Conservation (phyloP, 1,140 invertebrate genomes). For the Drosophila virilis region DNA sequence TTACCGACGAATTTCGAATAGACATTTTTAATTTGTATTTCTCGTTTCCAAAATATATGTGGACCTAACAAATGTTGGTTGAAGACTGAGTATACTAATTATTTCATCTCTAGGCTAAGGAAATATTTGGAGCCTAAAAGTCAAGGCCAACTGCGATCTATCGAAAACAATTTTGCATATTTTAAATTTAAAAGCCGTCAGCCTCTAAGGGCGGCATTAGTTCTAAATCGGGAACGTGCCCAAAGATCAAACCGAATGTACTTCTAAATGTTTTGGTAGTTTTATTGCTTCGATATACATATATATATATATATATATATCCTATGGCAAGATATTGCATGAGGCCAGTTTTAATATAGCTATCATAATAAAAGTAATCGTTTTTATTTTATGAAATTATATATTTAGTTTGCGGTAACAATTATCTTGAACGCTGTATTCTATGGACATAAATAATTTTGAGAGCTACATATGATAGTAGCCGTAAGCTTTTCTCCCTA, state of each 20-base stretch:
- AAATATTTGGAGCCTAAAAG: background rate
- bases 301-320: too few species aligned
- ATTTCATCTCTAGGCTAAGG: too few species aligned
- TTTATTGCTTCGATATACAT: too few species aligned
- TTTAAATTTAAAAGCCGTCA: background rate
- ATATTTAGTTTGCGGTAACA: background rate
- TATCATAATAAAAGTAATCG: background rate
- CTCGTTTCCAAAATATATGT: constrained; percentile 8
- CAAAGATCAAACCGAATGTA: too few species aligned
- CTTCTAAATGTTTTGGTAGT: too few species aligned
- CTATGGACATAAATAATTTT: constrained; percentile 30
- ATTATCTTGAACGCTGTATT: background rate
- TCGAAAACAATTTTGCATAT: background rate
- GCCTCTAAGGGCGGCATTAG: too few species aligned
- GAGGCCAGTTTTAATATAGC: too few species aligned
- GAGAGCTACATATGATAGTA: constrained; percentile 8
- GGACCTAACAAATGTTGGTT: background rate
- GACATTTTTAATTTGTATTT: background rate
- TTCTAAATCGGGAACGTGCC: too few species aligned
- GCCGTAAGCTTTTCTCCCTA: background rate
- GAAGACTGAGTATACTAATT: background rate
- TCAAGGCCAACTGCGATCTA: constrained; percentile 1
- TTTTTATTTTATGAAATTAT: background rate
- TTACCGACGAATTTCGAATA: constrained; percentile 17
- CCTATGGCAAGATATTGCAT: too few species aligned